Conservation (phyloP, 2,888 invertebrate species). For the Conomelus anceps region DNA sequence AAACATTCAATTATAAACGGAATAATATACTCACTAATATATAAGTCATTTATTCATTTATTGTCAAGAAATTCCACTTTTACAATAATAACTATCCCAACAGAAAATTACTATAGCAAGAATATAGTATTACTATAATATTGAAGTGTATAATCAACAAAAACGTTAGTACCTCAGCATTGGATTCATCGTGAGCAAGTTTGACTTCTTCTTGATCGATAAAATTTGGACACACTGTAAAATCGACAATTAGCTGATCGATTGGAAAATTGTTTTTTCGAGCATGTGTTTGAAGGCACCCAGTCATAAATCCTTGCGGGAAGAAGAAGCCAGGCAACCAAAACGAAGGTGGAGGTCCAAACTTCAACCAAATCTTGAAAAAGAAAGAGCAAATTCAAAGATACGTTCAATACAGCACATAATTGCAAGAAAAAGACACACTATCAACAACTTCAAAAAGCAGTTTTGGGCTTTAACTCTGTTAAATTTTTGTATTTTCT, state of each 20-base stretch:
- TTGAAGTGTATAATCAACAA: background rate
- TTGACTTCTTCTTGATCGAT: constrained; percentile 64
- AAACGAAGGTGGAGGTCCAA: constrained; percentile 69
- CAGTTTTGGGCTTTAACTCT: too few relatives aligned
- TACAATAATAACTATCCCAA: too few relatives aligned
- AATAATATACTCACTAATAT: too few relatives aligned
- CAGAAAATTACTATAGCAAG: too few relatives aligned
- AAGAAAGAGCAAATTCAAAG: background rate
- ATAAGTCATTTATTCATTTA: too few relatives aligned
- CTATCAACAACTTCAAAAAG: too few relatives aligned
- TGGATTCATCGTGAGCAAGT: constrained; percentile 41
- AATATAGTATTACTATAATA: background rate
- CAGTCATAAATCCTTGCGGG: constrained; percentile 88
- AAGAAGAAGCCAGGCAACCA: constrained; percentile 94
- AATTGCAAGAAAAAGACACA: background rate
- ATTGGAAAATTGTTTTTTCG: constrained; percentile 80
- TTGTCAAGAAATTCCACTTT: too few relatives aligned
- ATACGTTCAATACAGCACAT: background rate
- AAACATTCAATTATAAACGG: too few relatives aligned
- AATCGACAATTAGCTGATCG: constrained; percentile 77
- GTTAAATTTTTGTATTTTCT: too few relatives aligned
- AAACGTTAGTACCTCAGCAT: constrained; percentile 34
- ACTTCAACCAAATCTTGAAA: constrained; percentile 59
- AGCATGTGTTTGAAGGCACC: constrained; percentile 81
- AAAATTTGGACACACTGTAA: constrained; percentile 44